Percentiles rank a stretch among this genome's conserved stretches.
Evolutionary conservation across 2,797 vertebrate genomes (phyloP).

Genomic region (Danionella dracula): DNA sequence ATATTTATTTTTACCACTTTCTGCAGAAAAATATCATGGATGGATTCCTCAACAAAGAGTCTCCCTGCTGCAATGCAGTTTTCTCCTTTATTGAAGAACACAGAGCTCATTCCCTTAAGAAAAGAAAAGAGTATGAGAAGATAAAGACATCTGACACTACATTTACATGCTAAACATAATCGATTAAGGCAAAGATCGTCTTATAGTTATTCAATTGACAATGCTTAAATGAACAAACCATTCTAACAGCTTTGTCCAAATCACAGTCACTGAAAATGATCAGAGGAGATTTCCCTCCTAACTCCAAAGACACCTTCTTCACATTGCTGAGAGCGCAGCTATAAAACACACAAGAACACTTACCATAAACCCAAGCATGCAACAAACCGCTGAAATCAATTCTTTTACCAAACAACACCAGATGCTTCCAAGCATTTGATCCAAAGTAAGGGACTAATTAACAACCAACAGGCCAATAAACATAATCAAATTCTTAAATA

Average conservation of each 20-base stretch:
- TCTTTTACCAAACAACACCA: no score
- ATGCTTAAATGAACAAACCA: slow-evolving; percentile 59
- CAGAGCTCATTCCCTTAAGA: slow-evolving; percentile 81
- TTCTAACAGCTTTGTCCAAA: slow-evolving; percentile 81
- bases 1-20: slow-evolving; percentile 77
- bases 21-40: slow-evolving; percentile 78
- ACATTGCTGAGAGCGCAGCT: slow-evolving; percentile 84
- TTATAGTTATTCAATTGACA: not conserved
- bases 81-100: slow-evolving; percentile 91
- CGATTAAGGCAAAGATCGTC: not conserved
- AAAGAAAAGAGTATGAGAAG: not conserved
- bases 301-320: slow-evolving; percentile 86
- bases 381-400: no score
- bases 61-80: slow-evolving; percentile 87
- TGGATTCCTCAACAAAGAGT: slow-evolving; percentile 77
- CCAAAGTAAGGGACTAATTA: no score
- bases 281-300: slow-evolving; percentile 86
- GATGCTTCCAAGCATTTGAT: no score
- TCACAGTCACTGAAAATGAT: slow-evolving; percentile 87
- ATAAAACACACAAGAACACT: not conserved
- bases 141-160: not conserved
- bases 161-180: not conserved
- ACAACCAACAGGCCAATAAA: no score
- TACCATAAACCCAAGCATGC: not conserved
- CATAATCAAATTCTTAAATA: no score